phyloP scores from a whole-genome alignment of 2,113 vertebrate genomes.

The Proteles cristata region DNA sequence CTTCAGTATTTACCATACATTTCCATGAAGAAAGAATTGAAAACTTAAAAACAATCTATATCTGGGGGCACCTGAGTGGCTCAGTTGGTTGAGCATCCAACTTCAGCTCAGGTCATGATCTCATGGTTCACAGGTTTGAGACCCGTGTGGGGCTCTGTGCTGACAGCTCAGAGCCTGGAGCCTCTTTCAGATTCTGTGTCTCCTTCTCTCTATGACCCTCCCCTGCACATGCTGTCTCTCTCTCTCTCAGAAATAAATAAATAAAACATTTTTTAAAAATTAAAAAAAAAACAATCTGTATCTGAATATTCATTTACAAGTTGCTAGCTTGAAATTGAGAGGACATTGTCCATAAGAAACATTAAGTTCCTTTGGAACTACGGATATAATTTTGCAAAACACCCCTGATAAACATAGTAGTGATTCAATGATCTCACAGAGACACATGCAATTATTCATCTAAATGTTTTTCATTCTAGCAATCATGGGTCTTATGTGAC shows the following conservation, averaged over 20 bases:
- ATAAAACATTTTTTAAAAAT: not conserved
- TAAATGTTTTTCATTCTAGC: not conserved
- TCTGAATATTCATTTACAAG: not conserved
- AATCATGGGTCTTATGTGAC: not conserved
- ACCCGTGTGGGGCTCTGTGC: too few species aligned
- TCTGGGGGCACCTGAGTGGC: not conserved
- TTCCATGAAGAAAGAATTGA: not conserved
- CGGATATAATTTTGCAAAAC: not conserved
- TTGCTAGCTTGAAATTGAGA: not conserved
- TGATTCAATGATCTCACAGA: not conserved
- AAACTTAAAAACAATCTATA: not conserved
- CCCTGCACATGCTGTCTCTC: too few species aligned
- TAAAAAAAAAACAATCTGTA: not conserved
- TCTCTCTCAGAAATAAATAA: too few species aligned
- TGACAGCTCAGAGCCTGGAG: too few species aligned
- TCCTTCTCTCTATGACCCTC: too few species aligned
- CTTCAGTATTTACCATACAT: conserved; percentile 5
- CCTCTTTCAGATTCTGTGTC: too few species aligned
- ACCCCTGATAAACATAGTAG: not conserved
- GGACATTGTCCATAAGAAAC: not conserved
- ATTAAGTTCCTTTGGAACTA: not conserved
- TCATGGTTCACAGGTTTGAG: too few species aligned
- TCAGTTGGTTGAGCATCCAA: too few species aligned
- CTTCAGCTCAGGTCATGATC: too few species aligned
- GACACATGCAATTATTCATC: not conserved